Evolutionary conservation across 2,797 vertebrate genomes (phyloP).

Genomic region (Sitta carolinensis): DNA sequence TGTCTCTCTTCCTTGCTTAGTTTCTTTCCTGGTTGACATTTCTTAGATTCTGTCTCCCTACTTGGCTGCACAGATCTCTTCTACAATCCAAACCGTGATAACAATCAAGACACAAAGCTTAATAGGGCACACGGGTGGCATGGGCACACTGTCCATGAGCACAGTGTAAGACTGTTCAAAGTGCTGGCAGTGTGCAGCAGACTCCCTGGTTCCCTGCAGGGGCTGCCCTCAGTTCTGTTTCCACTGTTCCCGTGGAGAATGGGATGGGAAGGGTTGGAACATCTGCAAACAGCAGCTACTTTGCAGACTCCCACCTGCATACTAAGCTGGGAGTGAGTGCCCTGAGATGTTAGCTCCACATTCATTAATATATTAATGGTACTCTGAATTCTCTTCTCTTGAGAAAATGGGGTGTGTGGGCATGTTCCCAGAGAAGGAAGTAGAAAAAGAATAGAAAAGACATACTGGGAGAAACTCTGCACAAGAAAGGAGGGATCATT

Average conservation of each 20-base stretch:
- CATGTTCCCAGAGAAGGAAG: not conserved
- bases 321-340: not conserved
- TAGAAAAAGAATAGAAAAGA: not conserved
- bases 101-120: not conserved
- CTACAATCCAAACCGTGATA: not conserved
- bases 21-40: not conserved
- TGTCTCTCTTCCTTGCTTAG: not conserved
- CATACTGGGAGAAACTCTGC: not conserved
- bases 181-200: not conserved
- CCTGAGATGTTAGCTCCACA: not conserved
- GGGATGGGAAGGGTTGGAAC: not conserved
- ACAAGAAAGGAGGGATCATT: not conserved
- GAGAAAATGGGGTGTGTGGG: not conserved
- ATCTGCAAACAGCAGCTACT: not conserved
- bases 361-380: not conserved
- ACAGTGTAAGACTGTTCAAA: not conserved
- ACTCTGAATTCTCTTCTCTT: not conserved
- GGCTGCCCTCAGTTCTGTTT: not conserved
- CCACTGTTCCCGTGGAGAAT: not conserved
- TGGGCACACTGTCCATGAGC: not conserved
- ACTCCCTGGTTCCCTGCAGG: not conserved
- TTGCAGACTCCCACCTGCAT: not conserved
- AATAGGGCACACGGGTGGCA: fast-evolving
- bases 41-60: not conserved
- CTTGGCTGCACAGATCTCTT: not conserved